A percentile compares a stretch with the other conserved stretches of the same genome.
These are phyloP conservation scores for Ips nitidus DNA, from an alignment of 1,140 invertebrate genomes.

Conservation along the genomic window DNA sequence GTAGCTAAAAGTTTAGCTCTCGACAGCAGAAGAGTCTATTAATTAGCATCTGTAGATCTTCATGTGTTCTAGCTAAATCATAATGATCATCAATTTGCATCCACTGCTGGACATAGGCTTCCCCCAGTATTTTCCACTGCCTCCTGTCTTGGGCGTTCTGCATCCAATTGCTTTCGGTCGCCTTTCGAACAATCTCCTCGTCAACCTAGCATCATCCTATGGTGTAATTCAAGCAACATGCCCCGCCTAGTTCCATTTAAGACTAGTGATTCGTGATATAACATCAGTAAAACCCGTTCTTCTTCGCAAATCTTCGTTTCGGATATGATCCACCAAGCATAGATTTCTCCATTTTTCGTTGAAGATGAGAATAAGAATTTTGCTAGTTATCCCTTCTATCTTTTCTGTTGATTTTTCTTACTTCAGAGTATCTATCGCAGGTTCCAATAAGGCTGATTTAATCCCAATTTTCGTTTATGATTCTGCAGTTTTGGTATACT, in stretches of 20 bases:
- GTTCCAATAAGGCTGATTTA: too few relatives aligned
- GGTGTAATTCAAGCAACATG: background rate
- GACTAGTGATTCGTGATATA: too few relatives aligned
- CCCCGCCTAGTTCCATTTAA: background rate
- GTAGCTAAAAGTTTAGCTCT: background rate
- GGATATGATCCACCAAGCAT: too few relatives aligned
- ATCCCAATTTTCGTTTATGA: too few relatives aligned
- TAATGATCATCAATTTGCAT: background rate
- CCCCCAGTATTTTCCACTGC: background rate
- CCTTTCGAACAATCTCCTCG: constrained; percentile 2
- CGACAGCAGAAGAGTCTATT: background rate
- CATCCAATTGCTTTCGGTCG: background rate
- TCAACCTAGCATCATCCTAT: background rate
- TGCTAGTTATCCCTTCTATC: too few relatives aligned
- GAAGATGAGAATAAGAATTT: too few relatives aligned
- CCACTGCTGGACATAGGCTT: background rate
- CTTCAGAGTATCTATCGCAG: too few relatives aligned
- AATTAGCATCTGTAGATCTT: background rate
- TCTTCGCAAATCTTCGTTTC: too few relatives aligned
- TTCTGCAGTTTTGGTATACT: too few relatives aligned
- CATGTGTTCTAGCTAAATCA: background rate
- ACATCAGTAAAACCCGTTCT: too few relatives aligned
- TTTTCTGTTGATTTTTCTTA: too few relatives aligned
- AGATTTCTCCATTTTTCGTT: too few relatives aligned
- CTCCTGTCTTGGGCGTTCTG: background rate